Percentiles rank a stretch among this genome's conserved stretches.
phyloP scores from a whole-genome alignment of 2,113 vertebrate genomes.

The Fregata magnificens region DNA sequence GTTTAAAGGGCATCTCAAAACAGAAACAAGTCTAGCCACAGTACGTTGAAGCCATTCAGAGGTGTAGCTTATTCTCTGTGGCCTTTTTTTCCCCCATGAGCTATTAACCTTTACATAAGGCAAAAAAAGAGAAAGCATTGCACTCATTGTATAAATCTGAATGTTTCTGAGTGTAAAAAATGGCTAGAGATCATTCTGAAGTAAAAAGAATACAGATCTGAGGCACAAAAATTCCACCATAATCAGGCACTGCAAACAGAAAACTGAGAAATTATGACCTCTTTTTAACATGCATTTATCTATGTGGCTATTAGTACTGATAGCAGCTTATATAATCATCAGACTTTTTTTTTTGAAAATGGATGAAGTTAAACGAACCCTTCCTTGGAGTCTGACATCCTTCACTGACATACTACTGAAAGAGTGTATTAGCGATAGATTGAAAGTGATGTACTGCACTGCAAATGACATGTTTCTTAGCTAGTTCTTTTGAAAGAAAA shows the following conservation, averaged over 20 bases:
- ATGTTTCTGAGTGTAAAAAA: background rate
- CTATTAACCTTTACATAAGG: background rate
- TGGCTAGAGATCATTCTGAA: slow-evolving; percentile 6
- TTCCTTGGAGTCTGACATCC: slow-evolving; percentile 32
- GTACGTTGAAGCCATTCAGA: background rate
- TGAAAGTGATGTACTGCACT: slow-evolving; percentile 24
- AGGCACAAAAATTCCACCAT: background rate
- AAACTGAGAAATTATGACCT: slow-evolving; percentile 37
- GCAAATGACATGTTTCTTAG: slow-evolving; percentile 2
- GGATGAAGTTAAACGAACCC: slow-evolving; percentile 53
- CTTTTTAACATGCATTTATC: slow-evolving; percentile 47
- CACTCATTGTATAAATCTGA: background rate
- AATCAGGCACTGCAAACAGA: slow-evolving; percentile 1
- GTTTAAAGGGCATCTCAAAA: background rate
- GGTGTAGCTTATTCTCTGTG: background rate
- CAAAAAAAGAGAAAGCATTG: background rate
- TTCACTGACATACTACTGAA: slow-evolving; percentile 30
- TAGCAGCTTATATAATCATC: slow-evolving; percentile 37
- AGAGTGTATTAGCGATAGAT: background rate
- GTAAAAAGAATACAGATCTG: slow-evolving; percentile 14
- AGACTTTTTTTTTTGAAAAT: slow-evolving; percentile 37
- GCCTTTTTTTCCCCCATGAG: background rate
- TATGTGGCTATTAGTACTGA: slow-evolving; percentile 48
- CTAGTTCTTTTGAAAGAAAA: slow-evolving; percentile 11
- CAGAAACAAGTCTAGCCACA: background rate